Conservation (phyloP, 2,888 invertebrate species). For the Orthosia incerta region DNA sequence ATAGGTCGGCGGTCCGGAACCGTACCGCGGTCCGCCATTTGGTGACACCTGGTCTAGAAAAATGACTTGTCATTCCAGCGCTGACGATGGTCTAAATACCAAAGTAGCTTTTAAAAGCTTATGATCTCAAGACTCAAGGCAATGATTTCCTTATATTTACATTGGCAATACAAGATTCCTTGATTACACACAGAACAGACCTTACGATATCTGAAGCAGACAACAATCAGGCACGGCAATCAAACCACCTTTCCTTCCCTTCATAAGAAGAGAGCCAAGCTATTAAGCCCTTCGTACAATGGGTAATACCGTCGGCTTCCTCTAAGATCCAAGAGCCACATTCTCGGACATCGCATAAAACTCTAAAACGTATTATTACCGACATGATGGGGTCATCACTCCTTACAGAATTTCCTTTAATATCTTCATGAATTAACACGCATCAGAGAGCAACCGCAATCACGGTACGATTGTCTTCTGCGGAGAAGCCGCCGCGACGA, state of each 20-base stretch:
- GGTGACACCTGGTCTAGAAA: too few species aligned
- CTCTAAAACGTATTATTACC: conserved; percentile 46
- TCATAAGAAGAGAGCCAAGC: background rate
- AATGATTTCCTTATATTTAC: background rate
- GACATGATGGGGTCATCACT: conserved; percentile 60
- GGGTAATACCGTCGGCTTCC: conserved; percentile 10
- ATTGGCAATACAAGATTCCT: too few species aligned
- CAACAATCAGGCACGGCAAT: background rate
- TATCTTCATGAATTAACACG: conserved; percentile 72
- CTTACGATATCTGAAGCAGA: background rate
- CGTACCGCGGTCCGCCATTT: too few species aligned
- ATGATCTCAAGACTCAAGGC: background rate
- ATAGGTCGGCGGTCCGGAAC: too few species aligned
- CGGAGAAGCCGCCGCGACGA: conserved; percentile 73
- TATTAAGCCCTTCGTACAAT: background rate
- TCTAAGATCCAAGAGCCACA: background rate
- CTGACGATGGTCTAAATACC: too few species aligned
- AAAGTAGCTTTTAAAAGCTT: too few species aligned
- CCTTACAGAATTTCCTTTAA: conserved; percentile 66
- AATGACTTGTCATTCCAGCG: too few species aligned
- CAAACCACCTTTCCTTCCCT: background rate
- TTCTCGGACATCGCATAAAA: conserved; percentile 42
- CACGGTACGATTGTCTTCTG: conserved; percentile 75
- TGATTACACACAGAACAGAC: background rate
- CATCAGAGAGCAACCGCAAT: conserved; percentile 76